These are phyloP conservation scores for Dendrocincla fuliginosa DNA, from an alignment of 2,797 vertebrate species.

Conservation along the genomic window DNA sequence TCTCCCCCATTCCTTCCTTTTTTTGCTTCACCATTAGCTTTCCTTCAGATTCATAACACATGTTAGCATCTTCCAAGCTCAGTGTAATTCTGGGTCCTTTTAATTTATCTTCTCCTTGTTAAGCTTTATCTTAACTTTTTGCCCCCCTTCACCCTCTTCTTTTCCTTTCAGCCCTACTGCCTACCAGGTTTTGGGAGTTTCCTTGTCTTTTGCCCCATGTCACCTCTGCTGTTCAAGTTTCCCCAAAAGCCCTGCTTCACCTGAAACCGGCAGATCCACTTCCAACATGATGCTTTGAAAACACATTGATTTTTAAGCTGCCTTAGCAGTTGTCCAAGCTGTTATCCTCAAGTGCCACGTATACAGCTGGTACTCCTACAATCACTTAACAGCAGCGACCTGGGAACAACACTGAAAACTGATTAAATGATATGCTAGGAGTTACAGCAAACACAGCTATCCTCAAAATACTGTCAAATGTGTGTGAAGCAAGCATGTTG, in stretches of 20 bases:
- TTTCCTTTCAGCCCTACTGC: background rate
- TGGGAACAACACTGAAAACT: background rate
- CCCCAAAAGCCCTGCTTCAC: background rate
- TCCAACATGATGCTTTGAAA: background rate
- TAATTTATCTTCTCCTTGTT: background rate
- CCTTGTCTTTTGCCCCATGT: background rate
- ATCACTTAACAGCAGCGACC: background rate
- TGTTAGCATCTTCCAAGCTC: background rate
- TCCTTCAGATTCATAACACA: background rate
- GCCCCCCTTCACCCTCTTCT: rapidly evolving
- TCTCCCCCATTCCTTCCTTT: background rate
- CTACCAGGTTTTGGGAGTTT: background rate
- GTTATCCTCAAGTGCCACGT: background rate
- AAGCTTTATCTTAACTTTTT: background rate
- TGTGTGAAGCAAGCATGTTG: background rate
- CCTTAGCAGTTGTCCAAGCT: background rate
- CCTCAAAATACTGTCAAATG: background rate
- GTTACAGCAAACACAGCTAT: background rate
- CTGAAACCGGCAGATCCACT: background rate
- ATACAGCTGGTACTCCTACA: background rate
- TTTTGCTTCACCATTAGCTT: background rate
- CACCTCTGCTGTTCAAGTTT: background rate
- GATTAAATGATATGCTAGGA: background rate
- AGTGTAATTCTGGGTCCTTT: background rate
- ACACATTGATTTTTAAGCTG: background rate